These are phyloP conservation scores for Neopelma chrysocephalum DNA, from an alignment of 2,797 vertebrate species.

Conservation along the genomic window DNA sequence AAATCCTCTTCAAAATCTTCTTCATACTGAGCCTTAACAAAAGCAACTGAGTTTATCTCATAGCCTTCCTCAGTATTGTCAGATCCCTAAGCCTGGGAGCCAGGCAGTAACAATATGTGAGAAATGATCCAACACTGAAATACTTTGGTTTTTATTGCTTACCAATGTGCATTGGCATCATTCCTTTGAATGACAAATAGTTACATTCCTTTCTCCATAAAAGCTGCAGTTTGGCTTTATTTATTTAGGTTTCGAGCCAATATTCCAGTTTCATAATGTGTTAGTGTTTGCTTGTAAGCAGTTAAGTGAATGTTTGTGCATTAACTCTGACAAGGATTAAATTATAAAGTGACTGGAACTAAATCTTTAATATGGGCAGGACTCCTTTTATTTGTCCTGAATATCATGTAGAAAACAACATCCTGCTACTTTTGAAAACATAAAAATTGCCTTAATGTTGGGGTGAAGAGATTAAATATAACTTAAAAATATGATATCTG, in stretches of 20 bases:
- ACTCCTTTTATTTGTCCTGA: constrained; percentile 3
- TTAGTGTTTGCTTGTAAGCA: constrained; percentile 28
- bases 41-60: not conserved
- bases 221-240: constrained; percentile 23
- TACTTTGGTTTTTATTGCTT: not conserved
- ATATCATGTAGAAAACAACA: constrained; percentile 5
- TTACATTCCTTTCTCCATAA: constrained; percentile 17
- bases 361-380: not conserved
- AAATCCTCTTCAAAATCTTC: not conserved
- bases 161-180: not conserved
- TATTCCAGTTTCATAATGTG: constrained; percentile 17
- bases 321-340: constrained; percentile 35
- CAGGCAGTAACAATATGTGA: not conserved
- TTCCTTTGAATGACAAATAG: constrained; percentile 32
- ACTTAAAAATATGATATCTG: not conserved
- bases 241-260: constrained; percentile 46
- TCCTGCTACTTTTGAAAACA: not conserved
- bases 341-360: not conserved
- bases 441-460: not conserved
- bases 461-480: not conserved
- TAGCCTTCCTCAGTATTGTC: not conserved
- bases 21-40: not conserved
- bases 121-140: not conserved
- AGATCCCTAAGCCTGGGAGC: not conserved
- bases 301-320: constrained; percentile 4